Conservation (phyloP, 2,888 invertebrate species). For the Galeopsomyia nigrocyanea region DNA sequence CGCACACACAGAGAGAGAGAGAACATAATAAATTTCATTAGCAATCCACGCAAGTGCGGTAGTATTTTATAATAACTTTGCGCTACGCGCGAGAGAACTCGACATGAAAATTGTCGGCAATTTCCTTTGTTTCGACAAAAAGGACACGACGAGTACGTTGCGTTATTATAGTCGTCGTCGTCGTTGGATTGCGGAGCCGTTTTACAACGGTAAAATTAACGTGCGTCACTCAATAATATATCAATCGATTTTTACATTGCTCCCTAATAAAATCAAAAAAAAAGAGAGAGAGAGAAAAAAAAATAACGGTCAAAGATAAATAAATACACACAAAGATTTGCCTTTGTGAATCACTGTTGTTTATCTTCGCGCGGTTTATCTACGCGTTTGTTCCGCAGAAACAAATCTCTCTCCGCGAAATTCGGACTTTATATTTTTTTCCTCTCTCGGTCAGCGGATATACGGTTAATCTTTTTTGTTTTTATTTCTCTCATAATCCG, state of each 20-base stretch:
- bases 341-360: slow-evolving; percentile 9
- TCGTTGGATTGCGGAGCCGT: neutral
- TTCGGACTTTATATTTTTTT: no score
- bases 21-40: no score
- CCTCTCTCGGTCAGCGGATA: no score
- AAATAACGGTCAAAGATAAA: slow-evolving; percentile 29
- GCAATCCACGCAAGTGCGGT: neutral
- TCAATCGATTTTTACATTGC: slow-evolving; percentile 20
- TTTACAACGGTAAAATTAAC: slow-evolving; percentile 36
- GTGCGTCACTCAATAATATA: slow-evolving; percentile 13
- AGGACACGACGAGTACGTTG: neutral
- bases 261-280: neutral
- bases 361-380: neutral
- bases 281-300: neutral
- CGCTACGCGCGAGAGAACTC: no score
- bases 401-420: no score
- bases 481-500: no score
- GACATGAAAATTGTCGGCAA: neutral
- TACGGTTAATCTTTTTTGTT: no score
- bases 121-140: slow-evolving; percentile 32
- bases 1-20: no score
- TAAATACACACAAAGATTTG: slow-evolving; percentile 10
- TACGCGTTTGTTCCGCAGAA: neutral
- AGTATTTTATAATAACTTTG: slow-evolving; percentile 4
- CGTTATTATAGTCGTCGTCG: slow-evolving; percentile 17